Base-by-base conservation (phyloP, 2,888 invertebrate species). In the Drosophila suboccidentalis region DNA sequence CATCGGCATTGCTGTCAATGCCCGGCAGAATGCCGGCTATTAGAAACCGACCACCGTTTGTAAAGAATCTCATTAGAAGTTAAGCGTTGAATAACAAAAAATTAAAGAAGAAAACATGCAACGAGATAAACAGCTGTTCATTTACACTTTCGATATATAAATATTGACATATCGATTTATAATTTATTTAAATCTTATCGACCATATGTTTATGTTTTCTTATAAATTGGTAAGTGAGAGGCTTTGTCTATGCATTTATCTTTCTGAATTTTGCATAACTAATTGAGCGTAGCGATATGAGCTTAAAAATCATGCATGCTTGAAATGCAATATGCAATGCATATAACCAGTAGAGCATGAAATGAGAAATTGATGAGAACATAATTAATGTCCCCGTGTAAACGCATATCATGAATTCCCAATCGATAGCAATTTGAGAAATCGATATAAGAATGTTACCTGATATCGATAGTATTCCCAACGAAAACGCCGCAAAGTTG, bases 21-120 rank as follows among this genome's bases (percentile, higher is more conserved):
- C 73, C 69, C 8, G 91, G 90, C n/a, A 92, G 9, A n/a, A 91
- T 57, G 10, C 89, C 90, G 8, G 87, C 85, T 13, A 91, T 54
- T 3, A 92, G 26, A 32, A 90, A 60, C 55, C 89, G 80, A 4
- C 87, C 69, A 13, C 82, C 65, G 55, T 70, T 79, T 47, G 54
- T 72, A 15, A 91, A 51, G 29, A 89, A 75, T 68, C 65, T 80
- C 90, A 92, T 92, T 58, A 36, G 64, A 49, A 43, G 11, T 43
- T 9, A 17, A 10, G 15, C 51, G 75, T 87, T 81, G 11, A 89
- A 82, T 81, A 87, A 86, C 73, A 67, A 71, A 53, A 65, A 71
- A 46, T 15, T 50, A 17, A 55, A 34, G 54, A 55, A 29, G 54
- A 55, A 59, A 65, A 65, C 63, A 80, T 65, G 60, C 53, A 11